phyloP scores from a whole-genome alignment of 1,140 invertebrate genomes.

The Rhagoletis zephyria region DNA sequence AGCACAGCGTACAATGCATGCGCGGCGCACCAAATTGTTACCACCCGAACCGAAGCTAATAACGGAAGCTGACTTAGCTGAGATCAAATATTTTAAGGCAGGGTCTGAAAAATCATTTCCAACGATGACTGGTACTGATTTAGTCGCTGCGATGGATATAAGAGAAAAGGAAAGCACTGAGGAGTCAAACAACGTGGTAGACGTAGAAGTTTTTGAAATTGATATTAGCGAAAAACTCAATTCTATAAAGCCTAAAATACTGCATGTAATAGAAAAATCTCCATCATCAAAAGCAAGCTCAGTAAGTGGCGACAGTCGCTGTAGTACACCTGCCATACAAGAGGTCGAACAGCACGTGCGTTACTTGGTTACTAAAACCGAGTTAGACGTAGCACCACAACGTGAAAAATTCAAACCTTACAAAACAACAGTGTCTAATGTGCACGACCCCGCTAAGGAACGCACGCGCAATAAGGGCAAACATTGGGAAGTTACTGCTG shows the following conservation, averaged over 20 bases:
- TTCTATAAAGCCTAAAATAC: conserved; percentile 52
- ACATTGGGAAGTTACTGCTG: conserved; percentile 81
- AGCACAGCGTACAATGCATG: conserved; percentile 77
- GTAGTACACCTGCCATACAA: conserved; percentile 3
- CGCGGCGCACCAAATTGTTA: conserved; percentile 77
- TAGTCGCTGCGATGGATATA: conserved; percentile 48
- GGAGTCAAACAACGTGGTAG: conserved; percentile 22
- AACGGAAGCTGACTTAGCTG: conserved; percentile 77
- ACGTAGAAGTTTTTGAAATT: conserved; percentile 63
- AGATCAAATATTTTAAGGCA: conserved; percentile 74
- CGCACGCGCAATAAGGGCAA: conserved; percentile 76
- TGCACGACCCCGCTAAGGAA: conserved; percentile 79
- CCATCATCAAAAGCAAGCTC: conserved; percentile 41
- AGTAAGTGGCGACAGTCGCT: conserved; percentile 18
- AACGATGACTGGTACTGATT: conserved; percentile 5
- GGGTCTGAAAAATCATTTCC: conserved; percentile 61
- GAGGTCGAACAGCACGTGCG: conserved; percentile 76
- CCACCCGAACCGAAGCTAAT: conserved; percentile 76
- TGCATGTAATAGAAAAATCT: conserved; percentile 30
- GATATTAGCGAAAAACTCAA: conserved; percentile 60
- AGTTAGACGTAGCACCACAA: conserved; percentile 72
- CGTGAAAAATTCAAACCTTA: conserved; percentile 78
- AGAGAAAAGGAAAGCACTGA: conserved; percentile 16
- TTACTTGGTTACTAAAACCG: conserved; percentile 77
- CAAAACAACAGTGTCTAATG: conserved; percentile 78